Conservation (phyloP, 2,888 invertebrate genomes). For the Mesochorus sp. region DNA sequence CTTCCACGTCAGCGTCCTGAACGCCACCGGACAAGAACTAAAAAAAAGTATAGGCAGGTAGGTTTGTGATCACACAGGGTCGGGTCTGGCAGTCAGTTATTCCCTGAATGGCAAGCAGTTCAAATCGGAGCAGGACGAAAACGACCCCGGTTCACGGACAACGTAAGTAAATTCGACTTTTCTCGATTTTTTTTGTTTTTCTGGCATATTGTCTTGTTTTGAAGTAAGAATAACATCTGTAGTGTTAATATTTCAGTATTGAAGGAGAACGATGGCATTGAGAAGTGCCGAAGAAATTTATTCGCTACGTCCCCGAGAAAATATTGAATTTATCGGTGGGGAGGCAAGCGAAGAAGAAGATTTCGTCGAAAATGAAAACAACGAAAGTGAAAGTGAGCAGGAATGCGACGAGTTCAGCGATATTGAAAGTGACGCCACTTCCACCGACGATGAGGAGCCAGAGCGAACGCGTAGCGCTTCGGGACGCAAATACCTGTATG, state of each 20-base stretch:
- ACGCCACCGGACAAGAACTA: no score
- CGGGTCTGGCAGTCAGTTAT: not conserved
- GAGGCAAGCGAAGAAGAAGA: not conserved
- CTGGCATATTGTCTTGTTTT: constrained; percentile 4
- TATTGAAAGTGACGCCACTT: no score
- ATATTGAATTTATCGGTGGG: not conserved
- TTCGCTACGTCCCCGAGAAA: not conserved
- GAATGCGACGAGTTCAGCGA: not conserved
- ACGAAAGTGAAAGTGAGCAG: not conserved
- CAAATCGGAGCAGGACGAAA: constrained; percentile 11
- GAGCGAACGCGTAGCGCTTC: not conserved
- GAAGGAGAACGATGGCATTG: not conserved
- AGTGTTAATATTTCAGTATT: not conserved
- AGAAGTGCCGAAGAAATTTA: not conserved
- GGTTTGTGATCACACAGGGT: no score
- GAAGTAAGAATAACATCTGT: not conserved
- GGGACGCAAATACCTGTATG: not conserved
- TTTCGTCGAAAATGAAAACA: not conserved
- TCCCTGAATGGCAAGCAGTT: not conserved
- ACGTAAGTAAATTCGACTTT: not conserved
- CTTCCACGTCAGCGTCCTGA: no score
- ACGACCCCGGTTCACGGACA: constrained; percentile 9
- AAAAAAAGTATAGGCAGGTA: no score
- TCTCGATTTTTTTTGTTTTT: not conserved
- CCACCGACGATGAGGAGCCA: not conserved